Base-by-base conservation (phyloP, 2,797 vertebrate genomes). In the Paramormyrops hopkinsi region DNA sequence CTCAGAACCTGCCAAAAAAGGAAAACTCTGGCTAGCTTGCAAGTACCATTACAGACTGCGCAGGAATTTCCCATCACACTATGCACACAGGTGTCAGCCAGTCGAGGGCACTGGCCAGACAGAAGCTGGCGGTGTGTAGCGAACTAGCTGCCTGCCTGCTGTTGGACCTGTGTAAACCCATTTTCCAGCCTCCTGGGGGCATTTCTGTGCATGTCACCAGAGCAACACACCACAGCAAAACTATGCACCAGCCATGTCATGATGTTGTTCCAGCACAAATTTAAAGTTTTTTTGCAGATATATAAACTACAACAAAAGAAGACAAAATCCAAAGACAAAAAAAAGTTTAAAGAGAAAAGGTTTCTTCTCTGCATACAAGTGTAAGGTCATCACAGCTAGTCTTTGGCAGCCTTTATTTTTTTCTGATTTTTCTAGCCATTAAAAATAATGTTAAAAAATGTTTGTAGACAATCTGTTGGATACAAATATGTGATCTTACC, bases 381-480 rank as follows among this genome's bases (percentile, higher is more conserved):
- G 41, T 44, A 79, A 41, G 41, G 37, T 79, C 33, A 79, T 79
- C 73, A 73, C 65, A 44, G 41, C 73, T 79, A 79, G 41, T 79
- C 73, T 79, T 79, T 79, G 73, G 73, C 73, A 79, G 73, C 41
- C 73, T 44, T 76, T 41, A 41, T 41, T 76, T 41, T 76, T 79
- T 44, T 79, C 73, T 0, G 73, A 79, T 79, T 79, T 79, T 79
- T 44, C 41, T 79, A 79, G 37, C 73, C 73, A 79, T 79, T 79
- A 79, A 79, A 79, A 79, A 79, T 79, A 79, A 41, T 79, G 65
- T 73, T 69, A 29, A 37, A 79, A 76, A 79, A 79, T 44, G 37
- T 44, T n/a, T 44, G 73, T 79, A n/a, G 73, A 79, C 73, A 79
- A 79, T 79, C 33, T 41, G 73, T 79, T 79, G 73, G 73, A 79